Conservation (phyloP, 2,113 vertebrate genomes). For the Triplophysa siluroides region DNA sequence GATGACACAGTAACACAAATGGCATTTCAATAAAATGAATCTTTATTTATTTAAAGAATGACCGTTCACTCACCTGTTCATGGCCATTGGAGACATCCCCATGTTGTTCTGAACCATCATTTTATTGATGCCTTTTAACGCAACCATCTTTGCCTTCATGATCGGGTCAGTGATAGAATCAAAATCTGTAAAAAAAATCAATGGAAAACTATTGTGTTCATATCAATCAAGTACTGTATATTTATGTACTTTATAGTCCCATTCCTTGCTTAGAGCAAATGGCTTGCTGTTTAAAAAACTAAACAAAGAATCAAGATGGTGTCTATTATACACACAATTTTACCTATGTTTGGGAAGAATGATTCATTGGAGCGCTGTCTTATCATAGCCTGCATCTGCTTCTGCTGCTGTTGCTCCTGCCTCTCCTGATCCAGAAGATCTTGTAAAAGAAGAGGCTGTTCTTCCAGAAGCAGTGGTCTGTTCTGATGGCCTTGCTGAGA, state of each 20-base stretch:
- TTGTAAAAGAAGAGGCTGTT: constrained; percentile 93
- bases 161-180: constrained; percentile 96
- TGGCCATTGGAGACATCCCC: constrained; percentile 86
- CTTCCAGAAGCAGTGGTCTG: constrained; percentile 89
- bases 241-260: neutral
- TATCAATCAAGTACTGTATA: neutral
- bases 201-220: neutral
- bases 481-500: constrained; percentile 76
- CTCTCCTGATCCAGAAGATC: constrained; percentile 97
- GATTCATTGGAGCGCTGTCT: constrained; percentile 84
- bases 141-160: constrained; percentile 99
- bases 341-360: constrained; percentile 87
- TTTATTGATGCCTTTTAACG: constrained; percentile 97
- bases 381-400: constrained; percentile 98
- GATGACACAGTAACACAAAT: neutral
- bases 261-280: neutral
- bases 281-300: too few species aligned
- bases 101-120: constrained; percentile 93
- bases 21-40: neutral
- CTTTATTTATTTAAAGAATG: neutral
- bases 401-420: constrained; percentile 96
- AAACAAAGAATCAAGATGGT: neutral
- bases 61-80: constrained; percentile 82
- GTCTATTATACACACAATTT: constrained; percentile 24
- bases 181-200: constrained; percentile 80